phyloP scores from a whole-genome alignment of 2,797 vertebrate species.

The Scleropages formosus region DNA sequence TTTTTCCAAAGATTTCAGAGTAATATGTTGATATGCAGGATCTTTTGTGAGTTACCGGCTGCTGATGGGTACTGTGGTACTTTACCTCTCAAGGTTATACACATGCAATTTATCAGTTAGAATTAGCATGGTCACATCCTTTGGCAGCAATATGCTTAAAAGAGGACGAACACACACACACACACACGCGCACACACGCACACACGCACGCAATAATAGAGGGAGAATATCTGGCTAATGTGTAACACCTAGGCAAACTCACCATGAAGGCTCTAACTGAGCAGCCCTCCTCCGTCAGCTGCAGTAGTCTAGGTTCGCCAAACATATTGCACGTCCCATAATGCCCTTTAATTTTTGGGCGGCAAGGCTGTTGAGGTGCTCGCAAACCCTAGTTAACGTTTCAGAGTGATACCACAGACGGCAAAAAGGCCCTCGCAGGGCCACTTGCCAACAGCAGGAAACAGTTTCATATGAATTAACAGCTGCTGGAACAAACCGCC shows the following conservation, averaged over 20 bases:
- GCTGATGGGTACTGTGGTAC: no score
- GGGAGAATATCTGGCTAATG: constrained; percentile 48
- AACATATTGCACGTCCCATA: background rate
- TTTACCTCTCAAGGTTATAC: no score
- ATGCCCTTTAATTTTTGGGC: background rate
- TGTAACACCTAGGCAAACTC: background rate
- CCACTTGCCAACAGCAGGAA: constrained; percentile 61
- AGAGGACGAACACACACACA: no score
- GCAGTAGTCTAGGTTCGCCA: background rate
- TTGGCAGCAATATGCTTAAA: no score
- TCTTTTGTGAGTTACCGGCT: no score
- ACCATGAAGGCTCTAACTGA: background rate
- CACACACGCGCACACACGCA: no score
- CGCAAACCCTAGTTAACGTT: constrained; percentile 45
- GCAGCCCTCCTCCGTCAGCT: background rate
- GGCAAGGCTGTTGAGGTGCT: background rate
- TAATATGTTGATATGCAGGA: no score
- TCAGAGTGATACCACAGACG: constrained; percentile 60
- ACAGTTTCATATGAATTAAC: constrained; percentile 64
- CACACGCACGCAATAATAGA: constrained; percentile 51
- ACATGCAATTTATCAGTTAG: no score
- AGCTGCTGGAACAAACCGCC: constrained; percentile 71
- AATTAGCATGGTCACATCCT: no score
- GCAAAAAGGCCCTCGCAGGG: constrained; percentile 49
- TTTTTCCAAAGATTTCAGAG: no score